These are phyloP conservation scores for Eulimnadia texana DNA, from an alignment of 1,140 invertebrate species.

Conservation along the genomic window DNA sequence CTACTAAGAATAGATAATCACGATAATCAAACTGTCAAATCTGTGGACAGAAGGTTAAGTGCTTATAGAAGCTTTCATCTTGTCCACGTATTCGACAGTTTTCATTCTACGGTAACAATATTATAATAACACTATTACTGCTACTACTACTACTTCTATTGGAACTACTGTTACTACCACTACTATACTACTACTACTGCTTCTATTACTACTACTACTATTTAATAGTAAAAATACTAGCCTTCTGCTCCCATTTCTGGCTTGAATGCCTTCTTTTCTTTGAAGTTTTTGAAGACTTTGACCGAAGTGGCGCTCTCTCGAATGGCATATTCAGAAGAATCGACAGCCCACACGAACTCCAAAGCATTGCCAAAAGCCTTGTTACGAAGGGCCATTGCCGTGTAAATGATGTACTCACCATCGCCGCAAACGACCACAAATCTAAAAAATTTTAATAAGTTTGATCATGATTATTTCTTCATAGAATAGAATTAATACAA, in stretches of 20 bases:
- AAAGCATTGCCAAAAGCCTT: slow-evolving; percentile 96
- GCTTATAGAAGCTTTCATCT: too few relatives aligned
- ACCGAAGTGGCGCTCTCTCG: slow-evolving; percentile 78
- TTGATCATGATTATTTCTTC: background rate
- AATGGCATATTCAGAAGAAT: slow-evolving; percentile 87
- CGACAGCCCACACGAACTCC: slow-evolving; percentile 97
- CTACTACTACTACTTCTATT: too few relatives aligned
- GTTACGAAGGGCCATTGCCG: slow-evolving; percentile 94
- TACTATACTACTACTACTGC: too few relatives aligned
- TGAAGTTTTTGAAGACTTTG: slow-evolving; percentile 96
- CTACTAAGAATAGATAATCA: too few relatives aligned
- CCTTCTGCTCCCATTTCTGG: slow-evolving; percentile 91
- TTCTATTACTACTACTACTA: too few relatives aligned
- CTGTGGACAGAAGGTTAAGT: too few relatives aligned
- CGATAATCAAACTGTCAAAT: too few relatives aligned
- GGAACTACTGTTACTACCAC: too few relatives aligned
- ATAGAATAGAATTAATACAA: slow-evolving; percentile 5
- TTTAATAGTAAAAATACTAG: too few relatives aligned
- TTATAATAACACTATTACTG: too few relatives aligned
- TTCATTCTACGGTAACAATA: too few relatives aligned
- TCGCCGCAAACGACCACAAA: slow-evolving; percentile 99
- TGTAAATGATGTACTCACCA: slow-evolving; percentile 99
- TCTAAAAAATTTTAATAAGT: slow-evolving; percentile 25
- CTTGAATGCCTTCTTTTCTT: slow-evolving; percentile 88
- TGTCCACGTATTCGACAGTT: too few relatives aligned